These are phyloP conservation scores for Phortica magna DNA, from an alignment of 2,888 invertebrate species.

Conservation along the genomic window DNA sequence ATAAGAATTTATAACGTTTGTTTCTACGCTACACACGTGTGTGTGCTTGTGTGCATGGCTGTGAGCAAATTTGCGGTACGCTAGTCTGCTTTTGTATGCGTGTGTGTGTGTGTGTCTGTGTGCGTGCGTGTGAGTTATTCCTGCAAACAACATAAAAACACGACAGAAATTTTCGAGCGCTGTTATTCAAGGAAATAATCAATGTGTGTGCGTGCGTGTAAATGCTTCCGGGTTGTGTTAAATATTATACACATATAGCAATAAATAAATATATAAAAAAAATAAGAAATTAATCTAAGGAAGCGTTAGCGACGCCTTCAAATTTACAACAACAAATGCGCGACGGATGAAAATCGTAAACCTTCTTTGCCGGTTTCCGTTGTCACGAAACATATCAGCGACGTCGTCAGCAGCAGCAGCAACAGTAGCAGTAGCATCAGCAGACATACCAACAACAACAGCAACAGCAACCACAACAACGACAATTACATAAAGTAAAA, in stretches of 20 bases:
- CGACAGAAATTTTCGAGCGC: not conserved
- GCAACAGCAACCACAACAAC: not conserved
- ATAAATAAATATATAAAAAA: slow-evolving; percentile 2
- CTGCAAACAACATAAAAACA: slow-evolving; percentile 21
- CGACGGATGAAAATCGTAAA: slow-evolving; percentile 19
- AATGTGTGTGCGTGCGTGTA: slow-evolving; percentile 34
- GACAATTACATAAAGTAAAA: not conserved
- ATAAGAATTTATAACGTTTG: slow-evolving; percentile 3
- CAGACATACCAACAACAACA: not conserved
- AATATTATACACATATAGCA: slow-evolving; percentile 14
- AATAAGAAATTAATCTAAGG: not conserved
- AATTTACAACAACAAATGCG: not conserved
- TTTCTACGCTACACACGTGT: not conserved
- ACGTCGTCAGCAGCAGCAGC: not conserved
- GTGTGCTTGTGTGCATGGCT: not conserved
- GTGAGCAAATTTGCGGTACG: not conserved
- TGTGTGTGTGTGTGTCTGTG: not conserved
- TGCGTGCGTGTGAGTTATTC: slow-evolving; percentile 10
- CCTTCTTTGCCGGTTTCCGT: slow-evolving; percentile 27
- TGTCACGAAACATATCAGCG: slow-evolving; percentile 29
- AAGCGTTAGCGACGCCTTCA: not conserved
- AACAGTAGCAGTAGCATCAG: not conserved
- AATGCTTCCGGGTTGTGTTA: slow-evolving; percentile 37
- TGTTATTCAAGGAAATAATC: slow-evolving; percentile 29
- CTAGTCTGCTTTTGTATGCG: not conserved